Evolutionary conservation across 2,888 invertebrate genomes (phyloP), one percentile per base, ranked within the genome.

Genomic region (Melanostoma scalare): DNA sequence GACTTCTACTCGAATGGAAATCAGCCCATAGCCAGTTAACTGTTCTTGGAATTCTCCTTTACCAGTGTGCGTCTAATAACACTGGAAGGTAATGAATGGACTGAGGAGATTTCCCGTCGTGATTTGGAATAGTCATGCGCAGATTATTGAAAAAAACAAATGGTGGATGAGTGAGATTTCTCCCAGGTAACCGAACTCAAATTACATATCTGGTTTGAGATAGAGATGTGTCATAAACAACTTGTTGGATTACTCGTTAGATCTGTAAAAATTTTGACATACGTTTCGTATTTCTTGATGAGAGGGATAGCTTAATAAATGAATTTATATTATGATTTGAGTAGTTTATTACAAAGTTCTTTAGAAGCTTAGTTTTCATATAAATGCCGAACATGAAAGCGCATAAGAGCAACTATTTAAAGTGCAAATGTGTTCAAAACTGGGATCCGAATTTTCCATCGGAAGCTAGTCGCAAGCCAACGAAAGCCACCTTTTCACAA

Each of bases 1-100:
- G 74, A 84, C 84, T 79, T 84, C 84, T 84, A 84, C 84, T 79
- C 84, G 69, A 84, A 84, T 79, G 84, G 84, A 84, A 84, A 65
- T 35, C n/a, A 67, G 42, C 33, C 60, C 50, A 61, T 50, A 67
- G 69, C 20, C 61, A 31, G 63, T 71, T 79, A 60, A 74, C 74
- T 79, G 67, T 8, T 65, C 9, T 35, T 75, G 79, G 84, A 79
- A 20, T 20, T 20, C 20, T 20, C 20, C 33, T 56, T n/a, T 63
- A 6, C 0, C 5, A 56, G 68, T 63, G 48, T 77, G 40, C 4
- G 77, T 68, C 6, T 35, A 6, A 33, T 35, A 6, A 33, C 10
- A 33, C 42, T n/a, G 67, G 50, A 63, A 63, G 20, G 20, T 42
- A 33, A 30, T 10, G 38, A 2, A 4, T 58, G 53, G 68, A 69